Evolutionary conservation across 2,888 invertebrate genomes (phyloP).

Genomic region (Apocheima hispidaria): DNA sequence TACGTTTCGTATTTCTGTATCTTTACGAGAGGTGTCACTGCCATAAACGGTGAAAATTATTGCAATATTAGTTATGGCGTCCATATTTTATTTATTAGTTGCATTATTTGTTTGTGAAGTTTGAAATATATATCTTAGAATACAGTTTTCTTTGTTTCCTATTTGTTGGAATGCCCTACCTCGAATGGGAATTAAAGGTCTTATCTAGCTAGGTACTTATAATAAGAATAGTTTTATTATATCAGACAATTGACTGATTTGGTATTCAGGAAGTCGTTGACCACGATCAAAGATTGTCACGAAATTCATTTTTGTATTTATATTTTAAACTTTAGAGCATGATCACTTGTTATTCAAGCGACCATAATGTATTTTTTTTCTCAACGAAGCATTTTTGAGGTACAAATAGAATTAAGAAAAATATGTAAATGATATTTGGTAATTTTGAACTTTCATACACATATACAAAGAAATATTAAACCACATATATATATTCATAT

Average conservation of each 20-base stretch:
- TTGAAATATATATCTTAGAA: neutral
- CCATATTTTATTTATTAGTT: neutral
- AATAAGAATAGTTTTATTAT: neutral
- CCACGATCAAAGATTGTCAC: constrained; percentile 26
- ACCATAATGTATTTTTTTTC: no score
- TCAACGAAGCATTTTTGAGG: no score
- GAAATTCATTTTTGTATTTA: constrained; percentile 17
- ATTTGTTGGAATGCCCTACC: constrained; percentile 14
- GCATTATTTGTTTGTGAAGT: constrained; percentile 6
- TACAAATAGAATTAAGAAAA: no score
- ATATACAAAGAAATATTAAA: no score
- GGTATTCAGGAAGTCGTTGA: constrained; percentile 30
- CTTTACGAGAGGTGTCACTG: neutral
- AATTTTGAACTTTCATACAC: no score
- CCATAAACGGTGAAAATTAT: constrained; percentile 6
- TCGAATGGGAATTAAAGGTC: constrained; percentile 20
- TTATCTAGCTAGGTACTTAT: constrained; percentile 3
- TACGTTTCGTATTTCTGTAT: no score
- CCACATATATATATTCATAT: no score
- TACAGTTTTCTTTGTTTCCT: constrained; percentile 11
- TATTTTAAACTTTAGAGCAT: neutral
- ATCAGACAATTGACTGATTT: constrained; percentile 17
- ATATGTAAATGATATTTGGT: no score
- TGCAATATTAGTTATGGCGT: neutral
- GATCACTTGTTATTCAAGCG: no score